A percentile compares a stretch with the other conserved stretches of the same genome.
These are phyloP conservation scores for Periophthalmus magnuspinnatus DNA, from an alignment of 2,797 vertebrate genomes.

Conservation along the genomic window DNA sequence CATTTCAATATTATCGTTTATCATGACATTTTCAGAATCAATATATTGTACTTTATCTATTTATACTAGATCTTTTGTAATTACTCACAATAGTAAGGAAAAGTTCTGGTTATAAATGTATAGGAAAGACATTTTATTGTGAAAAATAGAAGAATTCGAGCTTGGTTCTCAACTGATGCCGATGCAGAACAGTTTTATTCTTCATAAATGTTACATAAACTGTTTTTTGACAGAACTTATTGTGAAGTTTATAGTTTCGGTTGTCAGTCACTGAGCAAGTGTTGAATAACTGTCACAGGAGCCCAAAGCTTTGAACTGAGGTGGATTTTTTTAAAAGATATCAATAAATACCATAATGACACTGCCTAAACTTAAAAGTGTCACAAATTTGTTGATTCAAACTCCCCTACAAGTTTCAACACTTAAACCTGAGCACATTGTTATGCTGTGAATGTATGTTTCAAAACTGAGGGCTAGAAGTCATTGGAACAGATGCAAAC, in stretches of 20 bases:
- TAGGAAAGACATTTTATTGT: neutral
- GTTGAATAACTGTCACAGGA: slow-evolving; percentile 29
- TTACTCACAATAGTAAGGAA: neutral
- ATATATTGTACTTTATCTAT: too few species aligned
- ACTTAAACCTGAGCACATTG: neutral
- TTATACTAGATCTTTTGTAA: neutral
- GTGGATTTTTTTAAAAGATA: neutral
- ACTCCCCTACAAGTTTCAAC: slow-evolving; percentile 11
- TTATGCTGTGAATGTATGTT: neutral
- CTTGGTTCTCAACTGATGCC: neutral
- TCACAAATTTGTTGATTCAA: slow-evolving; percentile 18
- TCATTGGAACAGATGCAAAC: slow-evolving; percentile 18
- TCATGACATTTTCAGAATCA: too few species aligned
- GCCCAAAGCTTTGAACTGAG: slow-evolving; percentile 36
- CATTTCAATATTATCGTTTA: too few species aligned
- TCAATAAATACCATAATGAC: slow-evolving; percentile 32
- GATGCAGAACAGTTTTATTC: neutral
- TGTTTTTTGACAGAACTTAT: too few species aligned
- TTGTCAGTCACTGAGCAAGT: neutral
- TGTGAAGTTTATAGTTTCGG: neutral
- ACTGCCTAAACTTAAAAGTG: slow-evolving; percentile 15
- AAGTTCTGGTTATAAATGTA: neutral
- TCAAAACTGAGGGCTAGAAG: slow-evolving; percentile 10
- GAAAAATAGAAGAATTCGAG: too few species aligned
- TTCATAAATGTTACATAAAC: neutral